phyloP scores from a whole-genome alignment of 2,113 vertebrate species.

The Nerophis ophidion region DNA sequence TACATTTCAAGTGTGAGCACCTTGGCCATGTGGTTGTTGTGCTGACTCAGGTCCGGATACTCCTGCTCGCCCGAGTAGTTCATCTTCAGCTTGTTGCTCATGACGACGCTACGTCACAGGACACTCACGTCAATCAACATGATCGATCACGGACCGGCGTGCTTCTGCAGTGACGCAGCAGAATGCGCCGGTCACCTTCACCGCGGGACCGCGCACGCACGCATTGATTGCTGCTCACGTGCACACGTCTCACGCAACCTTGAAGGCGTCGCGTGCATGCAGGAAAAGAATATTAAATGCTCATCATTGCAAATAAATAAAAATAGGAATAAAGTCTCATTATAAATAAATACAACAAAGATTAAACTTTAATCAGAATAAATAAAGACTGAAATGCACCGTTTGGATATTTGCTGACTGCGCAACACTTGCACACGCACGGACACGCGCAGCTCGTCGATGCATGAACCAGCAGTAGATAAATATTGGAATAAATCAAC shows the following conservation, averaged over 20 bases:
- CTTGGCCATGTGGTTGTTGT: constrained; percentile 97
- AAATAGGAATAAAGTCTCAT: too few species aligned
- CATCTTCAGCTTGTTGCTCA: constrained; percentile 90
- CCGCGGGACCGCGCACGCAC: background rate
- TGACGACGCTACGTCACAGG: constrained; percentile 55
- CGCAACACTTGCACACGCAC: constrained; percentile 30
- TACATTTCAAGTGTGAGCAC: constrained; percentile 85
- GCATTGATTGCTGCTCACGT: background rate
- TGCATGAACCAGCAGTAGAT: background rate
- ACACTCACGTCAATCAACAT: background rate
- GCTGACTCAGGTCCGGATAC: constrained; percentile 83
- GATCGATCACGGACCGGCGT: background rate
- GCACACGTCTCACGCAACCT: background rate
- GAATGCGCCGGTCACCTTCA: background rate
- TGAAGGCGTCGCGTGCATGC: background rate
- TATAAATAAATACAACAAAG: too few species aligned
- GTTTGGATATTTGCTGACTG: constrained; percentile 10
- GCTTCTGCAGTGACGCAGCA: background rate
- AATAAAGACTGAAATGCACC: too few species aligned
- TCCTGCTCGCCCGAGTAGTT: constrained; percentile 78
- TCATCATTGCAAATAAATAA: too few species aligned
- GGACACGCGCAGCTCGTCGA: background rate
- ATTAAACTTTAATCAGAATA: too few species aligned
- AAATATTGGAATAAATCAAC: background rate
- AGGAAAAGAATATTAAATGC: background rate